These are phyloP conservation scores for Drosophila watanabei DNA, from an alignment of 1,140 invertebrate species.

Conservation along the genomic window DNA sequence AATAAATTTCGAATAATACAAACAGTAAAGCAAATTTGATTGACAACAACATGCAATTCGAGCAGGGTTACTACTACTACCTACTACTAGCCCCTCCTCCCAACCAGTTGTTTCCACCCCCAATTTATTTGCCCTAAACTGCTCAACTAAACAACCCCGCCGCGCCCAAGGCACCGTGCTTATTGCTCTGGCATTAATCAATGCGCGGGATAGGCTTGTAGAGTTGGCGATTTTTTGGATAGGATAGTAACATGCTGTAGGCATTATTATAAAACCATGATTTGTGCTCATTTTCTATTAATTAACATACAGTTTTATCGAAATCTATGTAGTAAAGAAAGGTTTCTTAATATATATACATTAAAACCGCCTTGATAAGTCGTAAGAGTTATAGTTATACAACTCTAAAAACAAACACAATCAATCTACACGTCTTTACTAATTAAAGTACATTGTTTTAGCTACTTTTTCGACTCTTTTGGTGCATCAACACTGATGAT, in stretches of 20 bases:
- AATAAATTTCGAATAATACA: conserved; percentile 83
- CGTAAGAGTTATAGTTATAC: neutral
- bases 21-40: conserved; percentile 82
- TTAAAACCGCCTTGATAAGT: neutral
- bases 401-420: neutral
- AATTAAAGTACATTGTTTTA: conserved; percentile 1
- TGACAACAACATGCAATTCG: conserved; percentile 79
- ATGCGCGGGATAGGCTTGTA: conserved; percentile 12
- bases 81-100: neutral
- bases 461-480: neutral
- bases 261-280: neutral
- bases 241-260: neutral
- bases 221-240: neutral
- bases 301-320: neutral
- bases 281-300: neutral
- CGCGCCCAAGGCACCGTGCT: conserved; percentile 58
- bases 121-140: conserved; percentile 44
- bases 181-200: conserved; percentile 76
- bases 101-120: conserved; percentile 13
- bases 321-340: neutral
- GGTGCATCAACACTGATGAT: conserved; percentile 8
- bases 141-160: conserved; percentile 76
- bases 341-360: neutral
- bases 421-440: neutral
- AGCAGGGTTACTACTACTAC: conserved; percentile 29